Evolutionary conservation across 2,113 vertebrate species (phyloP), one percentile per base, ranked within the genome.

Genomic region (Oxygymnocypris stewartii): DNA sequence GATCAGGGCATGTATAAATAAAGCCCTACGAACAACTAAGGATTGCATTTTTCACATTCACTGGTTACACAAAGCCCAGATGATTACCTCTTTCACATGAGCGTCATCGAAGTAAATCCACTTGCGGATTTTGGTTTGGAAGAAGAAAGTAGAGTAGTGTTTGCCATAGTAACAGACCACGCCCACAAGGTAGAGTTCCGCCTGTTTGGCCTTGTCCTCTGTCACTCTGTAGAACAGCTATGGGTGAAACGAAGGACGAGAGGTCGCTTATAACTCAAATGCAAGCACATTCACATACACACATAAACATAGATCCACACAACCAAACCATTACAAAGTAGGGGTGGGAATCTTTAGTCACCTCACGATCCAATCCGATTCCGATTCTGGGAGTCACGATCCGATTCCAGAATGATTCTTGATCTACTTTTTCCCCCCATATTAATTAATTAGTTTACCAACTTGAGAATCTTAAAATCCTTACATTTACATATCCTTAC

Each of bases 31-130:
- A 47, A 81, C 14, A 51, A 69, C 20, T 44, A 37, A 47, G 23
- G 40, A n/a, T 3, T 14, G 37, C 1, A 12, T 37, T 63, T 54
- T 23, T 69, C 28, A 79, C 25, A 25, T 40, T 13, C 23, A 8
- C 7, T 1, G 4, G 44, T 18, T 73, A 59, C 25, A 37, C 20
- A 51, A 51, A 42, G 6, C 35, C n/a, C 44, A 59, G n/a, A 73
- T 16, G 2, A 9, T 65, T 93, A 99, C 98, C 97, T 99, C 98
- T 93, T 98, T 99, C 31, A 99, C 98, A 44, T 98, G 97, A 25
- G 97, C 98, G 88, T 99, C 98, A 90, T 99, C 98, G 71, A 98
- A 99, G 93, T 99, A 99, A 96, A 99, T 99, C 97, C 98, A 99
- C 76, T 97, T 96, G 77, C 97, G 94, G 88, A 98, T 97, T 92